Percentiles rank a stretch among this genome's conserved stretches.
Conservation (phyloP, 2,888 invertebrate species). For the Athripsodes cinereus region DNA sequence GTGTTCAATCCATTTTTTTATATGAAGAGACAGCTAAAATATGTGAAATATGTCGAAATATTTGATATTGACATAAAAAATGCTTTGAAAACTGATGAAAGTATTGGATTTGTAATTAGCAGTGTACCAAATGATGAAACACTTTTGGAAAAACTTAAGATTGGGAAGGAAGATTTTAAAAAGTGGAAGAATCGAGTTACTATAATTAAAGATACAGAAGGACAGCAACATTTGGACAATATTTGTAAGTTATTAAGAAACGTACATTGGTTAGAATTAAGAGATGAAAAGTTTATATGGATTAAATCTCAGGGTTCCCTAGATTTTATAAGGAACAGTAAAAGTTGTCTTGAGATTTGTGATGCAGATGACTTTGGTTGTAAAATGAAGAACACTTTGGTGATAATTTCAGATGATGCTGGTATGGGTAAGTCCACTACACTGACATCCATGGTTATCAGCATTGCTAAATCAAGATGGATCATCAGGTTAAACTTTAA, state of each 20-base stretch:
- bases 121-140: background rate
- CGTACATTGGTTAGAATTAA: background rate
- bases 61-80: background rate
- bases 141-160: background rate
- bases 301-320: background rate
- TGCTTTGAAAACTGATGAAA: too few species aligned
- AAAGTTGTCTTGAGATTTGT: background rate
- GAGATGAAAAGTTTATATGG: background rate
- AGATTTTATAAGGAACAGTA: background rate
- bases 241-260: background rate
- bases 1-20: too few species aligned
- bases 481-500: background rate
- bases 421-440: background rate
- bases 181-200: background rate
- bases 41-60: background rate
- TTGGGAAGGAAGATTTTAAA: background rate
- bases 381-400: background rate
- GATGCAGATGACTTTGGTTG: background rate
- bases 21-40: too few species aligned
- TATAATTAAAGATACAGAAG: background rate
- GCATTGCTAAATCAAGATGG: background rate
- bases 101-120: background rate
- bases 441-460: background rate
- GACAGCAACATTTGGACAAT: background rate
- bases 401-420: background rate